phyloP scores from a whole-genome alignment of 1,140 invertebrate species.

The Ylistrum balloti region DNA sequence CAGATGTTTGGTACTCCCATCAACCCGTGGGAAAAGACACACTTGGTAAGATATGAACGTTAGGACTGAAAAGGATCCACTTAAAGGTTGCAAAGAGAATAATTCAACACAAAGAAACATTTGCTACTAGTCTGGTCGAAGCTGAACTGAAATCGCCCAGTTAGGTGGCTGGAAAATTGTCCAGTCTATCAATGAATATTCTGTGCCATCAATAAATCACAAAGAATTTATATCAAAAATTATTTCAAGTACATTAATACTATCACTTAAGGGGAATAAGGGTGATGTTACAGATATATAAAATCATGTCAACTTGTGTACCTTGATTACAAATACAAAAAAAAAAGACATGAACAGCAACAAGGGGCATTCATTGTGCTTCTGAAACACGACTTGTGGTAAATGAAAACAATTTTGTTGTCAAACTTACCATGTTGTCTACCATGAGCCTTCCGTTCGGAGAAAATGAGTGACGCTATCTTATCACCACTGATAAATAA shows the following conservation, averaged over 20 bases:
- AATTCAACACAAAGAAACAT: conserved; percentile 57
- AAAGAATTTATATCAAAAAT: conserved; percentile 25
- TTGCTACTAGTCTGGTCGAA: conserved; percentile 52
- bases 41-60: conserved; percentile 53
- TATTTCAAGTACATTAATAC: background rate
- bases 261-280: too few species aligned
- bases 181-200: conserved; percentile 41
- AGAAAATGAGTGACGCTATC: too few species aligned
- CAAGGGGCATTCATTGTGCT: too few species aligned
- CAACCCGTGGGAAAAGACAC: conserved; percentile 48
- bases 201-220: conserved; percentile 43
- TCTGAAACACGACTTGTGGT: too few species aligned
- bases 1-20: conserved; percentile 54
- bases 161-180: conserved; percentile 55
- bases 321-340: too few species aligned
- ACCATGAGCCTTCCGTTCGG: too few species aligned
- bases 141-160: conserved; percentile 56
- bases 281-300: too few species aligned
- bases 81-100: conserved; percentile 54
- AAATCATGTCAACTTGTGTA: too few species aligned
- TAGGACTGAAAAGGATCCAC: conserved; percentile 41
- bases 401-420: too few species aligned
- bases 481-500: too few species aligned
- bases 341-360: too few species aligned
- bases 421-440: too few species aligned